These are phyloP conservation scores for Rhinophrynus dorsalis DNA, from an alignment of 2,797 vertebrate genomes.

Conservation along the genomic window DNA sequence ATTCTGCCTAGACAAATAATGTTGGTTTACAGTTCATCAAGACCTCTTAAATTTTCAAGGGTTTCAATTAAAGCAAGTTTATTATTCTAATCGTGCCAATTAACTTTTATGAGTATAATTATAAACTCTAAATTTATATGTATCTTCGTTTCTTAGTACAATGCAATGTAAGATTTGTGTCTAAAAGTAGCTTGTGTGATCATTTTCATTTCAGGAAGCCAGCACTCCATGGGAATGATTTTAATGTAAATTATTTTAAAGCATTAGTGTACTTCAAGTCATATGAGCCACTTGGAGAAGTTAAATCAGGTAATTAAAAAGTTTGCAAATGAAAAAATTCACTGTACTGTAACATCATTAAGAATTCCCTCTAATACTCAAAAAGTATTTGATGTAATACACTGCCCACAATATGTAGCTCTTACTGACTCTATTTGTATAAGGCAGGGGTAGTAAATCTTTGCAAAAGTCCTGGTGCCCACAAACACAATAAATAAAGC, in stretches of 20 bases:
- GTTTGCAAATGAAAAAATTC: constrained; percentile 20
- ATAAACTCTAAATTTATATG: background rate
- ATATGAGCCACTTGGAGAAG: constrained; percentile 17
- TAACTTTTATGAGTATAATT: background rate
- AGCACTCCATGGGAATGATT: constrained; percentile 1
- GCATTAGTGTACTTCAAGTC: constrained; percentile 8
- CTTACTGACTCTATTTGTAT: too few relatives aligned
- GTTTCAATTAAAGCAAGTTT: too few relatives aligned
- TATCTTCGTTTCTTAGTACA: background rate
- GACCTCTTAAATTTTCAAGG: too few relatives aligned
- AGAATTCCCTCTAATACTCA: background rate
- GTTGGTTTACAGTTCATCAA: too few relatives aligned
- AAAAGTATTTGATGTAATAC: too few relatives aligned
- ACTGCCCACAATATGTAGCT: too few relatives aligned
- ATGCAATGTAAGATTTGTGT: background rate
- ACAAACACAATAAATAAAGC: too few relatives aligned
- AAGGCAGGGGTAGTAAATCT: too few relatives aligned
- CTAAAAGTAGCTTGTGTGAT: background rate
- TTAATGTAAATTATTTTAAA: constrained; percentile 35
- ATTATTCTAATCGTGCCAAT: too few relatives aligned
- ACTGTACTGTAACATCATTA: constrained; percentile 20
- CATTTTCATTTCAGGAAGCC: background rate
- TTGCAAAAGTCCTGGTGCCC: too few relatives aligned
- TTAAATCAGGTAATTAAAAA: constrained; percentile 19
- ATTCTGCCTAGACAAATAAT: too few relatives aligned